Evolutionary conservation across 2,888 invertebrate genomes (phyloP), one percentile per base, ranked within the genome.

Genomic region (Lochmaea capreae): DNA sequence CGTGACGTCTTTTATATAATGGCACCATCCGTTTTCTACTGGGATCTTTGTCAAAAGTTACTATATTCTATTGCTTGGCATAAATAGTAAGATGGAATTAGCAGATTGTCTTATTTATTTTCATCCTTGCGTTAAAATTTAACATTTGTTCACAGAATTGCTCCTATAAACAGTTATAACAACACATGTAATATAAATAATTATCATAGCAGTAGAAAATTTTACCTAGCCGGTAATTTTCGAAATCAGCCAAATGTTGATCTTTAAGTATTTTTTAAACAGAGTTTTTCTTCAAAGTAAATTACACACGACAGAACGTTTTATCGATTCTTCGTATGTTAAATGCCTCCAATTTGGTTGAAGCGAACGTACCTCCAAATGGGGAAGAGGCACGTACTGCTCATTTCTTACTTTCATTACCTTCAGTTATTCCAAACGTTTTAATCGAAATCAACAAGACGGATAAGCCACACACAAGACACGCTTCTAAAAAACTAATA

Each of bases 391-490:
- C 83, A 83, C 83, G 83, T 82, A 77, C 71, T 58, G 71, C 72
- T 78, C 78, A 79, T 82, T 81, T 79, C 80, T 83, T 76, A 78
- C 78, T 74, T 78, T 82, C 80, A 79, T 82, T 81, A 79, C 80
- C 77, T 78, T 54, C 68, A 79, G 80, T 79, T 75, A 83, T 83
- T 81, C 79, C 73, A 81, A 82, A 82, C 82, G 82, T 82, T 83
- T 83, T 82, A 83, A 83, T 83, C 83, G 83, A 66, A 76, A 81
- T 78, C 79, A 77, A 74, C 77, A 71, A 79, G 76, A 76, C 75
- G 77, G 76, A 77, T 80, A 75, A 78, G 73, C 79, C 80, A 79
- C 80, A 79, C 79, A 79, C 73, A 75, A 73, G 73, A 72, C 59
- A 52, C 72, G 59, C 54, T 52, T 18, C 69, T 46, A 78, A 78